Percentiles rank a stretch among this genome's conserved stretches.
Conservation (phyloP, 2,888 invertebrate species). For the Coelinius sp. region DNA sequence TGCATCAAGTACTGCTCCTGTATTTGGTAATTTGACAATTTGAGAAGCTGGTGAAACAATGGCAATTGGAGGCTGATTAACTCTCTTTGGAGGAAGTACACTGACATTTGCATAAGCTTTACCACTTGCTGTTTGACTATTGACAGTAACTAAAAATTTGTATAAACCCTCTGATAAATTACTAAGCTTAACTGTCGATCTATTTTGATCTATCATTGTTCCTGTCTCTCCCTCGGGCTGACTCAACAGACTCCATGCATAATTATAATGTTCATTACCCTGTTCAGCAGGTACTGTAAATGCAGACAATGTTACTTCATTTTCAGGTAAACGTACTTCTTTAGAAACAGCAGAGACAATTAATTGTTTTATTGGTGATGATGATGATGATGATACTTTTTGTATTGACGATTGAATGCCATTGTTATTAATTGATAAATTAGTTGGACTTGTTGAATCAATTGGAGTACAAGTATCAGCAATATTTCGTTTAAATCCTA, state of each 20-base stretch:
- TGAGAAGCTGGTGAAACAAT: conserved; percentile 89
- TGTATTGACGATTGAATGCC: background rate
- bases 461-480: conserved; percentile 57
- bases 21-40: conserved; percentile 90
- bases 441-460: conserved; percentile 50
- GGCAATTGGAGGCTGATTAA: conserved; percentile 87
- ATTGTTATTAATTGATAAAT: conserved; percentile 48
- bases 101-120: conserved; percentile 92
- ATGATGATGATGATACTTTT: conserved; percentile 1
- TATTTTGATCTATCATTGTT: conserved; percentile 87
- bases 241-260: conserved; percentile 89
- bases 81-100: conserved; percentile 85
- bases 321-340: conserved; percentile 85
- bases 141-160: conserved; percentile 88
- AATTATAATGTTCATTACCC: conserved; percentile 84
- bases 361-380: conserved; percentile 75
- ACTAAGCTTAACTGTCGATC: conserved; percentile 85
- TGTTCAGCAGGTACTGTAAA: conserved; percentile 85
- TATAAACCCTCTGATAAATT: conserved; percentile 91
- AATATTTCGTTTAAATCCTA: conserved; percentile 75
- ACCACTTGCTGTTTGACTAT: conserved; percentile 83
- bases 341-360: conserved; percentile 84
- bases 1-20: conserved; percentile 91
- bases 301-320: conserved; percentile 87
- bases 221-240: conserved; percentile 86